Base-by-base conservation (phyloP, 2,797 vertebrate species). In the Callimico goeldii region DNA sequence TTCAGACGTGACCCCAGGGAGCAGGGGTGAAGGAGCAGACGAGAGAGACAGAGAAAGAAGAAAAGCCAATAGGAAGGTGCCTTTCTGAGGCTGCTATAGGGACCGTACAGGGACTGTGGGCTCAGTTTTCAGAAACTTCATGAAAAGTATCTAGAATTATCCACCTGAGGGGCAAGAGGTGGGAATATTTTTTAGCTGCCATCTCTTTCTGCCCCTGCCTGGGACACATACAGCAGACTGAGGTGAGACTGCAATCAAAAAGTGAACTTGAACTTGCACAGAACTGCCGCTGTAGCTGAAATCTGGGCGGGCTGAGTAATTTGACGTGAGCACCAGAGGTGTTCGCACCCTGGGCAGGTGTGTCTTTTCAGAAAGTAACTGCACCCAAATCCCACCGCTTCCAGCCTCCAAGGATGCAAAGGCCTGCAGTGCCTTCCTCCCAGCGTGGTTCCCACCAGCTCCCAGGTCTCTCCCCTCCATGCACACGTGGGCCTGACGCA, bases 331-430 rank as follows among this genome's bases (percentile, higher is more conserved):
- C 33, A 17, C 33, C 61, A 36, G 52, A 30, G 30, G 36, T 4
- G 3, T 41, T 67, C 3, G 8, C 2, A 28, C 33, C 50, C 28
- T 17, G 13, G 43, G 57, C 10, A 33, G 26, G n/a, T 1, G 28
- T 43, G 30, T 72, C 28, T 67, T 67, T 30, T 39, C 72, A 43
- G 30, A 19, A 12, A 50, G 57, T 2, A 2, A 84, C 5, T 30
- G 2, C 24, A 1, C 0, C 9, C 50, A 17, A 0, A 0, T 3
- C 13, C 28, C 39, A n/a, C 15, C 13, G 33, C 7, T 7, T 1
- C 20, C 6, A 10, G 41, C 17, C 33, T 36, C 64, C 64, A 2
- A 26, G 72, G 28, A 43, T 13, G 13, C 5, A 7, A 11, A 33
- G 70, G 6, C 28, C 43, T 26, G 20, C 0, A 20, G n/a, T 3